These are phyloP conservation scores for Tachycineta bicolor DNA, from an alignment of 2,113 vertebrate genomes.

Conservation along the genomic window DNA sequence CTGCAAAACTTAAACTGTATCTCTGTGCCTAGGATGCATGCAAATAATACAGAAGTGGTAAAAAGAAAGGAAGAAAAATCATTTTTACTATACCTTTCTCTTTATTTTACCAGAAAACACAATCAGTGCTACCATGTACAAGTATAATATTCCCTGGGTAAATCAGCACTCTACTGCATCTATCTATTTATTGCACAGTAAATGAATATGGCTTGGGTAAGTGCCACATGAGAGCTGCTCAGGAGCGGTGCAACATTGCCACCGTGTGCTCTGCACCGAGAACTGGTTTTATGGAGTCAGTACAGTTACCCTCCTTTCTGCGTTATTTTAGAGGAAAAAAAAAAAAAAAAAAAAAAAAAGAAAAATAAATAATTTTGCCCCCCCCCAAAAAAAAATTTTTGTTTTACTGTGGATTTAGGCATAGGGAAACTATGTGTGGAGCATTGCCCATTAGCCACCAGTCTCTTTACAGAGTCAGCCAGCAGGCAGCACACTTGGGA, in stretches of 20 bases:
- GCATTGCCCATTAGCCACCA: not conserved
- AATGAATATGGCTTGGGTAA: constrained; percentile 1
- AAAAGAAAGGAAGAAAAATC: constrained; percentile 31
- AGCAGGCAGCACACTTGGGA: not conserved
- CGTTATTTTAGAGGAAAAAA: not conserved
- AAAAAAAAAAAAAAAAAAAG: not conserved
- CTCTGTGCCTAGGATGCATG: not conserved
- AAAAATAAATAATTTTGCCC: not conserved
- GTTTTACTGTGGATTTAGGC: not conserved
- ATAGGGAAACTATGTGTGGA: not conserved
- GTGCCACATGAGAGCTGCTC: not conserved
- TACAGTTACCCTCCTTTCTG: not conserved
- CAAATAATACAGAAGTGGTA: not conserved
- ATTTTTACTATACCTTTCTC: constrained; percentile 25
- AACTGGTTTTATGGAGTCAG: not conserved
- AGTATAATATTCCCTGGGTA: constrained; percentile 55
- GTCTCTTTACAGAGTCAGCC: not conserved
- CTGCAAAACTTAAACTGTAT: not conserved
- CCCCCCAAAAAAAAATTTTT: not conserved
- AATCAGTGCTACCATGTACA: constrained; percentile 46
- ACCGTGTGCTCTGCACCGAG: not conserved
- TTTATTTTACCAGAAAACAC: constrained; percentile 66
- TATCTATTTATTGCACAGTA: constrained; percentile 52
- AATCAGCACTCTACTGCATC: constrained; percentile 43
- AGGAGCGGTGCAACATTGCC: constrained; percentile 68